Percentiles rank a stretch among this genome's conserved stretches.
These are phyloP conservation scores for Cryptomyrus ogoouensis DNA, from an alignment of 2,113 vertebrate genomes.

Conservation along the genomic window DNA sequence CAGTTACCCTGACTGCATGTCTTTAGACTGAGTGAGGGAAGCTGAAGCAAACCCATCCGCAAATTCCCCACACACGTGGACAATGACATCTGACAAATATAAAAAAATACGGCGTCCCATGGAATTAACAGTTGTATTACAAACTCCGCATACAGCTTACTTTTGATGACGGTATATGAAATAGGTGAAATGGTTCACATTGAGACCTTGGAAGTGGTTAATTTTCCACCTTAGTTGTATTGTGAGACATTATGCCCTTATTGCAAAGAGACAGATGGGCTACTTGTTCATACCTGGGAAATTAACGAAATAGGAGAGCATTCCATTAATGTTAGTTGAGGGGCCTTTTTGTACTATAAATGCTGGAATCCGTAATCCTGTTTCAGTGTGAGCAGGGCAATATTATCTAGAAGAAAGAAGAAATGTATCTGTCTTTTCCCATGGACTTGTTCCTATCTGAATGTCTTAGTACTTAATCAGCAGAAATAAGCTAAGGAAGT, in stretches of 20 bases:
- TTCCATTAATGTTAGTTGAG: neutral
- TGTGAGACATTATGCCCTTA: neutral
- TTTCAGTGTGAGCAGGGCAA: neutral
- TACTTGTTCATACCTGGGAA: neutral
- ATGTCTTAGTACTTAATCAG: neutral
- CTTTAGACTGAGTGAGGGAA: neutral
- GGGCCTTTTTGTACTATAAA: neutral
- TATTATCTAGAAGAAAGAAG: neutral
- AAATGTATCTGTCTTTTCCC: neutral
- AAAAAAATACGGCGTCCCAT: neutral
- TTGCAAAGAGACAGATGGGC: neutral
- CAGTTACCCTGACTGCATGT: neutral
- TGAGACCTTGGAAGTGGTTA: neutral
- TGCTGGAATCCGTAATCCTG: neutral
- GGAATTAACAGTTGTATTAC: neutral
- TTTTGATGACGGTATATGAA: neutral
- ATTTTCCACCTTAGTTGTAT: neutral
- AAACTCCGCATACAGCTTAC: neutral
- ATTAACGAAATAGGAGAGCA: neutral
- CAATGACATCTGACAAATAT: neutral
- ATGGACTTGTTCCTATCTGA: neutral
- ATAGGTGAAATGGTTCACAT: neutral
- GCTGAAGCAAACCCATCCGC: neutral
- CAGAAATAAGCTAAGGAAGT: neutral
- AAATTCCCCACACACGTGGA: neutral